phyloP scores from a whole-genome alignment of 2,888 invertebrate species.

The Volucella zonaria region DNA sequence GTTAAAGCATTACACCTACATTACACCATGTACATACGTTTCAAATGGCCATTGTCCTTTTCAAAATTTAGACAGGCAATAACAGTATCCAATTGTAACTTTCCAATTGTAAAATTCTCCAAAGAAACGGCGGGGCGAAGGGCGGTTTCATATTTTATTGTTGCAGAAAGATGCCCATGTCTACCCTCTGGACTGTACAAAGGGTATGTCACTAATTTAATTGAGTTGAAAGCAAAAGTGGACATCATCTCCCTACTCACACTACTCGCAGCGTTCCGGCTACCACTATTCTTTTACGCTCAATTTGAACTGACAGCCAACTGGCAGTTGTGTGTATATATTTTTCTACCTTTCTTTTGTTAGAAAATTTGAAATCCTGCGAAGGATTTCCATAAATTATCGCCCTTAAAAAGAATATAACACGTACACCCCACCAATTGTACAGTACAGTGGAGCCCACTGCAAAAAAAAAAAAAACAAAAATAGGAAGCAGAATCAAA shows the following conservation, averaged over 20 bases:
- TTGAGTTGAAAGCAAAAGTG: constrained; percentile 35
- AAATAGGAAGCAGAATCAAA: neutral
- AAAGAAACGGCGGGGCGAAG: neutral
- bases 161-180: neutral
- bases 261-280: neutral
- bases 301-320: constrained; percentile 33
- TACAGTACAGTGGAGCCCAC: constrained; percentile 23
- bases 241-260: neutral
- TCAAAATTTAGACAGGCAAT: too few relatives aligned
- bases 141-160: neutral
- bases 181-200: constrained; percentile 1
- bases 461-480: neutral
- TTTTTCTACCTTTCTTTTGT: constrained; percentile 17
- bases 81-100: constrained; percentile 7
- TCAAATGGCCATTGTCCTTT: too few relatives aligned
- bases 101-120: neutral
- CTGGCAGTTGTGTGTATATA: constrained; percentile 8
- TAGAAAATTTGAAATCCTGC: constrained; percentile 7
- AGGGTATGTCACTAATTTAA: constrained; percentile 26
- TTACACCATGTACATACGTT: too few relatives aligned
- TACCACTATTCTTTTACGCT: constrained; percentile 16
- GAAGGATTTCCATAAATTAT: constrained; percentile 49
- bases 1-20: too few relatives aligned
- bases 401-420: constrained; percentile 31
- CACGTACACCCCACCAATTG: constrained; percentile 37